Evolutionary conservation across 2,113 vertebrate genomes (phyloP).

Genomic region (Columba livia): DNA sequence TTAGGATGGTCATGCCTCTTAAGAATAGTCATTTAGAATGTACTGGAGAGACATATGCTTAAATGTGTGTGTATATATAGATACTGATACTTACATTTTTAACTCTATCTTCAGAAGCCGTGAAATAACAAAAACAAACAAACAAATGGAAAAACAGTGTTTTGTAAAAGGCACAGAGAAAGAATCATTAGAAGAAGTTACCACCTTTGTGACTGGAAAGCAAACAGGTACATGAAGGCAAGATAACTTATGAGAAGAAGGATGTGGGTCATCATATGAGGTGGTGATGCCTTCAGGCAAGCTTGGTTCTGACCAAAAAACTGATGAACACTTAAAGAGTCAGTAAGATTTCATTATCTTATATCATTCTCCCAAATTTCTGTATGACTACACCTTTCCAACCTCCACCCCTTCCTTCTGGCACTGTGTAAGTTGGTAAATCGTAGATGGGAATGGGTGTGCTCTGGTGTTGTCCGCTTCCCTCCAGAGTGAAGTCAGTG

Average conservation of each 20-base stretch:
- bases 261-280: neutral
- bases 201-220: neutral
- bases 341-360: neutral
- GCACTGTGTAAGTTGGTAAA: neutral
- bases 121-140: neutral
- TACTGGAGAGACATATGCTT: neutral
- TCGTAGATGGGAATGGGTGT: neutral
- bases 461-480: neutral
- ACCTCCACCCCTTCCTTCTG: neutral
- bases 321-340: neutral
- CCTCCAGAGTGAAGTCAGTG: neutral
- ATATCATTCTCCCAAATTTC: neutral
- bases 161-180: neutral
- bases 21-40: slow-evolving; percentile 1
- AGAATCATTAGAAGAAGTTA: neutral
- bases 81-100: neutral
- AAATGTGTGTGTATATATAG: neutral
- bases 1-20: neutral
- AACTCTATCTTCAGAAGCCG: neutral
- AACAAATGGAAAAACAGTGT: neutral
- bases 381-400: neutral
- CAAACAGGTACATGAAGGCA: neutral
- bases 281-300: neutral
- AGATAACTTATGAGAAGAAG: neutral
- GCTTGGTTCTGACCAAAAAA: neutral